A percentile compares a stretch with the other conserved stretches of the same genome.
These are phyloP conservation scores for Anneissia japonica DNA, from an alignment of 35 echinoderm and acorn worm species.

Conservation along the genomic window DNA sequence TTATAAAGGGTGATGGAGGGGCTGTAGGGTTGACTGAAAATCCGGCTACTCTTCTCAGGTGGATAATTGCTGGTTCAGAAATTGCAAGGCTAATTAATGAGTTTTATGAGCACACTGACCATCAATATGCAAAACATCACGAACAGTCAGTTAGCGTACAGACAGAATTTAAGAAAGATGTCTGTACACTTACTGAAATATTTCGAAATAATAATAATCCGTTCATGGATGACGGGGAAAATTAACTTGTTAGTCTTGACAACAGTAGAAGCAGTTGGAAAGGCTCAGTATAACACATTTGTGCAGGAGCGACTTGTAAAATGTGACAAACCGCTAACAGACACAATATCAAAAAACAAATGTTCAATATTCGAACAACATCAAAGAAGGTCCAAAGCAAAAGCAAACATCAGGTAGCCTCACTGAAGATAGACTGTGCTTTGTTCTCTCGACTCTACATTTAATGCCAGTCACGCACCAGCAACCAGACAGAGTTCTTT, in stretches of 20 bases:
- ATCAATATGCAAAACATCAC: conserved; percentile 20
- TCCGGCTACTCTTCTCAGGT: conserved; percentile 10
- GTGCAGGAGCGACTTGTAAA: conserved; percentile 27
- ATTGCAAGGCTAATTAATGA: conserved; percentile 50
- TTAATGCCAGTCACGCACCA: conserved; percentile 33
- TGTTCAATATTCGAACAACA: conserved; percentile 21
- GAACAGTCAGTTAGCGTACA: neutral
- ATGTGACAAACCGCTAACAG: conserved; percentile 2
- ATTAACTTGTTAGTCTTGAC: conserved; percentile 25
- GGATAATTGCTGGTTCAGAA: conserved; percentile 54
- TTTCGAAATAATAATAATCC: conserved; percentile 50
- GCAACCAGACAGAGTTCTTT: conserved; percentile 41
- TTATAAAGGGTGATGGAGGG: conserved; percentile 54
- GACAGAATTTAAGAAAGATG: conserved; percentile 7
- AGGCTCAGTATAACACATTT: conserved; percentile 28
- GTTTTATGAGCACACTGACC: conserved; percentile 20
- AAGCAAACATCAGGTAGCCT: conserved; percentile 10
- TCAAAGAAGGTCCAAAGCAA: conserved; percentile 1
- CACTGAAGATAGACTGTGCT: conserved; percentile 31
- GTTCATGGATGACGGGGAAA: conserved; percentile 28
- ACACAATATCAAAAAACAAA: conserved; percentile 39
- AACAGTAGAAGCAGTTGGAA: conserved; percentile 32
- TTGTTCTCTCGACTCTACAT: conserved; percentile 53
- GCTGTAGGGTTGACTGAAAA: conserved; percentile 39
- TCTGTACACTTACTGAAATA: conserved; percentile 5